Base-by-base conservation (phyloP, 2,797 vertebrate species). In the Coilia nasus region DNA sequence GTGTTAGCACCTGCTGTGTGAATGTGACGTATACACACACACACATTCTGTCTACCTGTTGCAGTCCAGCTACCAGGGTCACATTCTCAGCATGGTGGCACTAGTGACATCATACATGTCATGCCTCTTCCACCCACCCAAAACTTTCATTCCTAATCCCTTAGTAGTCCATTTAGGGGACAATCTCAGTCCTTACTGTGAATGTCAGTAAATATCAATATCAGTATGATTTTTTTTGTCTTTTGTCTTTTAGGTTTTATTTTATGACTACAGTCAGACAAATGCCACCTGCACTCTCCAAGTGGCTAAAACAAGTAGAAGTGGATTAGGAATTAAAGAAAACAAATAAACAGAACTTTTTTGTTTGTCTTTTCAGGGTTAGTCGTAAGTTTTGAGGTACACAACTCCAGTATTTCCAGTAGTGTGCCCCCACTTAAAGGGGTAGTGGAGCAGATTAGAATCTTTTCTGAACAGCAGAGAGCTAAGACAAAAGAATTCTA, bases 1-100 rank as follows among this genome's bases (percentile, higher is more conserved):
- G 67, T 35, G 67, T 75, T 75, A 41, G 67, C 67, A 75, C 67
- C 67, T 75, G 67, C 67, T 75, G 67, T 75, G 67, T 35, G 67
- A 75, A 75, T 75, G 67, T 35, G 67, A 35, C 67, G 28, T 41
- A 15, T 75, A 75, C 67, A 67, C 62, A 75, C 67, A 75, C 67
- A 75, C 50, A 54, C 50, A 54, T 64, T 64, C 23, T 64, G 10
- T 64, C 14, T 75, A 35, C 67, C 67, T 75, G 67, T 28, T 31
- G 15, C 31, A 15, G 28, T 28, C 67, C 67, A 17, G 31, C 15
- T 71, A 31, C 67, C 31, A 31, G 67, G 67, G 4, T 19, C 67
- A 71, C 31, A 5, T 71, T 71, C 67, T 71, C 67, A 35, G 11
- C 35, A 31, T 15, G 28, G 5, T 71, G 67, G 67, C 1, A 71